These are phyloP conservation scores for Carpatolechia fugitivella DNA, from an alignment of 2,888 invertebrate species.

Conservation along the genomic window DNA sequence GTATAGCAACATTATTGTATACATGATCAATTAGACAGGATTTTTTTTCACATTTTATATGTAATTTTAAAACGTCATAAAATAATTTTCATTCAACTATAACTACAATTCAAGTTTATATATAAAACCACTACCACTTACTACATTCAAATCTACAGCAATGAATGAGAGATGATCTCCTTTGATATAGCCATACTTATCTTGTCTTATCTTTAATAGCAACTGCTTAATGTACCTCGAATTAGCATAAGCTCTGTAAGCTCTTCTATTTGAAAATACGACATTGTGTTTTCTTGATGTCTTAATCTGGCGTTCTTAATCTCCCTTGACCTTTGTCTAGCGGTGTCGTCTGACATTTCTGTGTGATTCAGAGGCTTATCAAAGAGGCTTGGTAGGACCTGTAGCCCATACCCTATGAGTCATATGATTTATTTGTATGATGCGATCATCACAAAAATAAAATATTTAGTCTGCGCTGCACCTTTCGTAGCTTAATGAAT, in stretches of 20 bases:
- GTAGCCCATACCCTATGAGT: conserved; percentile 9
- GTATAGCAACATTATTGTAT: too few relatives aligned
- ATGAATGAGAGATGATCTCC: background rate
- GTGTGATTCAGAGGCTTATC: conserved; percentile 11
- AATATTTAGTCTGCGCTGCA: conserved; percentile 2
- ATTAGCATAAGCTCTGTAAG: conserved; percentile 3
- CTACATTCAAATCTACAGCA: background rate
- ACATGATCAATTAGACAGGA: too few relatives aligned
- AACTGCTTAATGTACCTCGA: background rate
- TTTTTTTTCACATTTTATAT: too few relatives aligned
- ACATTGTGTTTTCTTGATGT: background rate
- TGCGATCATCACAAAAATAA: conserved; percentile 3
- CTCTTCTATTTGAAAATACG: background rate
- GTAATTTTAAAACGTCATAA: too few relatives aligned
- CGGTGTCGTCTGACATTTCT: conserved; percentile 10
- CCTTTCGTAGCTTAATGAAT: background rate
- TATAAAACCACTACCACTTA: too few relatives aligned
- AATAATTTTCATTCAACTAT: too few relatives aligned
- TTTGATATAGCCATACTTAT: background rate
- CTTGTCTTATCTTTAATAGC: background rate
- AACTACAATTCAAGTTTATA: too few relatives aligned
- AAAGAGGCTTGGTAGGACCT: conserved; percentile 2
- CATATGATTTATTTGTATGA: conserved; percentile 8
- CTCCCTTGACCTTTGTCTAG: conserved; percentile 13
- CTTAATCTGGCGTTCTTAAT: background rate